phyloP scores from a whole-genome alignment of 2,888 invertebrate species.

The Mechanitis messenoides region DNA sequence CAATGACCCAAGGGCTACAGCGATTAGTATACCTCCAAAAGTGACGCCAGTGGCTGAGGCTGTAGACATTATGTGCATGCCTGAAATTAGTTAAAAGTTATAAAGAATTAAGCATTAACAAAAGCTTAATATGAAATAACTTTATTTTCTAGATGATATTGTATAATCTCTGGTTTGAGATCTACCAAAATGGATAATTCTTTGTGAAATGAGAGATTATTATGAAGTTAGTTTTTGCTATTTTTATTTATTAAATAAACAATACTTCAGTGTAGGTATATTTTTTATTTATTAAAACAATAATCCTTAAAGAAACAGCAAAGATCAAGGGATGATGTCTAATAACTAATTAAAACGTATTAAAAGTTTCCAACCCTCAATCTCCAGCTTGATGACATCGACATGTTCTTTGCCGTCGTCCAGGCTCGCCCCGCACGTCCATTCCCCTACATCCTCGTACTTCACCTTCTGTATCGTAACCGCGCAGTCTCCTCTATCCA shows the following conservation, averaged over 20 bases:
- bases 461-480: slow-evolving; percentile 61
- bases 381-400: slow-evolving; percentile 52
- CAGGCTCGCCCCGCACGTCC: slow-evolving; percentile 69
- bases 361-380: slow-evolving; percentile 47
- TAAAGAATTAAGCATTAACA: no score
- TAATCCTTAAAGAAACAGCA: no score
- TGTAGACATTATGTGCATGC: slow-evolving; percentile 59
- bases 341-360: background rate
- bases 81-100: slow-evolving; percentile 36
- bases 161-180: no score
- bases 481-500: slow-evolving; percentile 69
- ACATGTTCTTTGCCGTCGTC: slow-evolving; percentile 59
- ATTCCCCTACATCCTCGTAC: slow-evolving; percentile 60
- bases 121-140: no score
- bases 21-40: slow-evolving; percentile 49
- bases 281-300: no score
- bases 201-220: no score
- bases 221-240: no score
- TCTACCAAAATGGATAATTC: no score
- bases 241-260: no score
- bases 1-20: slow-evolving; percentile 40
- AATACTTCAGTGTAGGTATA: no score
- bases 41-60: slow-evolving; percentile 61
- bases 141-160: no score
- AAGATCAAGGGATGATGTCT: no score